Evolutionary conservation across 64 coral and sea anemone species (phyloP), one percentile per base, ranked within the genome.

Genomic region (Porites lutea): DNA sequence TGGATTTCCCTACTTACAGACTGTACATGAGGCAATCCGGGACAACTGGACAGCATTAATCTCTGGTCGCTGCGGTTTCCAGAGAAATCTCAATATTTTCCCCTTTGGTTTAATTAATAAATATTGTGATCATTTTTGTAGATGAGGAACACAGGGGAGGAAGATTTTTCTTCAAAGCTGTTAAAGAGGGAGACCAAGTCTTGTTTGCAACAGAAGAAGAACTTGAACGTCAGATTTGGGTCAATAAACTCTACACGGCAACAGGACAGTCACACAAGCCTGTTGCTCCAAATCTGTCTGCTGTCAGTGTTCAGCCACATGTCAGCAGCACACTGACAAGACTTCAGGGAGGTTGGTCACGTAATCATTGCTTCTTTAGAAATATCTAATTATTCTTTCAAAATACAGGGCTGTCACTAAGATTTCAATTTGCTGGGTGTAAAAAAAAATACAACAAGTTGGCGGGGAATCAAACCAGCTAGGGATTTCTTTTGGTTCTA

Each of bases 261-360:
- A 99, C 94, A 67, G 97, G 97, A 50, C 97, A 99, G 59, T 99
- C 97, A 61, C 97, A 99, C 65, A 96, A 93, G 93, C 97, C 97
- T 27, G 89, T 91, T 15, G 94, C 94, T 57, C 97, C 97, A 6
- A 99, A 99, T 23, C 70, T 93, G 14, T 94, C 94, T 6, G 93
- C 90, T 37, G 77, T 95, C 3, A 95, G 94, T 58, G 92, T 88
- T 22, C 88, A 94, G 48, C 88, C 77, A 8, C 79, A 88, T 78
- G 83, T 78, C 48, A 96, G 78, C 15, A 95, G 65, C 83, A 91
- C 97, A 13, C 27, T 99, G 16, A 65, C 91, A 54, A 93, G 83
- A 78, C 51, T 94, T 19, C 91, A 96, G 69, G 97, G 97, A 96
- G 97, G 61, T 65, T 16, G 45, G 59, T 52, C 27, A 13, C 6